Conservation (phyloP, 1,140 invertebrate species). For the Trinorchestia longiramus region DNA sequence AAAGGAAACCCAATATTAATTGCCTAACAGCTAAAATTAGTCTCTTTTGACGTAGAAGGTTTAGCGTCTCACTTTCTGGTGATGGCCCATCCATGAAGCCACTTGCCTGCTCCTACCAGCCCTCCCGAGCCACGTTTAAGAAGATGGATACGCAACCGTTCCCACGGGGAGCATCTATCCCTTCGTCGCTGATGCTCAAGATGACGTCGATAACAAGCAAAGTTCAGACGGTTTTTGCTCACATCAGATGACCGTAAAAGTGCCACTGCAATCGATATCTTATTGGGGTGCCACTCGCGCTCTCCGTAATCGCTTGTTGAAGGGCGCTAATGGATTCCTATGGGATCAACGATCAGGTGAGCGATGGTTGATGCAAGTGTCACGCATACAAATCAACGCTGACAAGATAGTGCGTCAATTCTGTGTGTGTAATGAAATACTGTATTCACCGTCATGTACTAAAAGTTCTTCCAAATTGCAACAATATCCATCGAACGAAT, state of each 20-base stretch:
- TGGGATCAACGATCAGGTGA: neutral
- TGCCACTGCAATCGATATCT: slow-evolving; percentile 41
- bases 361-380: neutral
- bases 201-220: slow-evolving; percentile 54
- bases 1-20: too few relatives aligned
- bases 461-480: too few relatives aligned
- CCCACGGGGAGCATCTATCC: slow-evolving; percentile 44
- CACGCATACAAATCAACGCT: neutral
- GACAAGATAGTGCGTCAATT: neutral
- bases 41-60: too few relatives aligned
- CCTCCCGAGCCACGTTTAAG: neutral
- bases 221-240: slow-evolving; percentile 47
- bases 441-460: too few relatives aligned
- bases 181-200: slow-evolving; percentile 42
- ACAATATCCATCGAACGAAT: too few relatives aligned
- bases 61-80: too few relatives aligned
- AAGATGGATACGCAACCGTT: neutral
- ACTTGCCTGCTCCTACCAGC: neutral
- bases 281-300: slow-evolving; percentile 20
- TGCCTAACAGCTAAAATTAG: too few relatives aligned
- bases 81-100: neutral
- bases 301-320: slow-evolving; percentile 37
- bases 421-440: too few relatives aligned
- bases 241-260: slow-evolving; percentile 43
- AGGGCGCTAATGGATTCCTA: slow-evolving; percentile 47